phyloP scores from a whole-genome alignment of 1,140 invertebrate genomes.

The Cyclargus thomasi region DNA sequence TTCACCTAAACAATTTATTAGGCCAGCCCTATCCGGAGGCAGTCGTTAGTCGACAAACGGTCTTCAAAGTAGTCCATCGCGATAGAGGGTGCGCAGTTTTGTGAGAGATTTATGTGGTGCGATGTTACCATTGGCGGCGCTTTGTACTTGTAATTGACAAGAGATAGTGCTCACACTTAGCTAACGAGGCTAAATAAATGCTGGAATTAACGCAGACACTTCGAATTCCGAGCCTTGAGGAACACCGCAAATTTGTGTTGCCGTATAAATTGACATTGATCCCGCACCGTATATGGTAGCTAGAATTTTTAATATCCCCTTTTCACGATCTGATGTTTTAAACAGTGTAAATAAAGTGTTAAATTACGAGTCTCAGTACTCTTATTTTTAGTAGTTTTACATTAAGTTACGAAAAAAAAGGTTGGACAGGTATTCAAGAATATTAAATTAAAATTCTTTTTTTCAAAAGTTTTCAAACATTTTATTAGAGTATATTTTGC shows the following conservation, averaged over 20 bases:
- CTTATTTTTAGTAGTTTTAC: too few species aligned
- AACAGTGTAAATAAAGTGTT: neutral
- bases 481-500: too few species aligned
- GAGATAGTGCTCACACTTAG: constrained; percentile 13
- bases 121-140: constrained; percentile 37
- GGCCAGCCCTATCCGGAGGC: constrained; percentile 25
- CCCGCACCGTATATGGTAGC: neutral
- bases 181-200: constrained; percentile 11
- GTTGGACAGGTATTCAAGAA: too few species aligned
- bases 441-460: too few species aligned
- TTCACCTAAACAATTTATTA: constrained; percentile 29
- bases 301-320: neutral
- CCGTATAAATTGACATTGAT: neutral
- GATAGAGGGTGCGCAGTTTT: constrained; percentile 41
- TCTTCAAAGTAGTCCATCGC: constrained; percentile 48
- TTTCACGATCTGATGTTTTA: neutral
- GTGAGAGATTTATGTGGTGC: constrained; percentile 53
- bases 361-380: neutral
- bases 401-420: too few species aligned
- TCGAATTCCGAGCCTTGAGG: neutral
- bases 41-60: constrained; percentile 37
- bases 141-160: constrained; percentile 62
- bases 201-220: neutral
- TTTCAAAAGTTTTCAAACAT: too few species aligned
- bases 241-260: neutral